Percentiles rank a stretch among this genome's conserved stretches.
Conservation (phyloP, 1,140 invertebrate species). For the Drosophila ercepeae region DNA sequence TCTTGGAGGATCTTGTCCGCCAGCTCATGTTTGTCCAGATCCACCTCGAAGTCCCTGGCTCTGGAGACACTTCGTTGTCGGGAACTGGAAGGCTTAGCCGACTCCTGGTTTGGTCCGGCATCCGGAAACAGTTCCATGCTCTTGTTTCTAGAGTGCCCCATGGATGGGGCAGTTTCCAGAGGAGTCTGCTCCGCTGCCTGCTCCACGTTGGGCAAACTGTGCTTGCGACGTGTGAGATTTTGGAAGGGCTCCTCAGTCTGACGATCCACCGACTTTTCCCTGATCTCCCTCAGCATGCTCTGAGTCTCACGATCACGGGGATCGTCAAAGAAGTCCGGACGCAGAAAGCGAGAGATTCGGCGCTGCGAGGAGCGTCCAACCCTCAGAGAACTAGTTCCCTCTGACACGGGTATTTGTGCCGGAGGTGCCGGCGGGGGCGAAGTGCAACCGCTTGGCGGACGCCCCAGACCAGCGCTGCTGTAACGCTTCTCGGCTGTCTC, state of each 20-base stretch:
- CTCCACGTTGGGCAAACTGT: constrained; percentile 67
- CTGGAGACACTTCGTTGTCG: constrained; percentile 59
- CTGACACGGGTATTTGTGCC: constrained; percentile 10
- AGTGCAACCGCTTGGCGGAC: constrained; percentile 80
- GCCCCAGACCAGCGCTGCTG: constrained; percentile 61
- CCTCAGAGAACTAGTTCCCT: constrained; percentile 73
- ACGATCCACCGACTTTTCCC: constrained; percentile 85
- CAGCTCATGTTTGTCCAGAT: constrained; percentile 67
- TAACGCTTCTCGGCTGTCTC: constrained; percentile 59
- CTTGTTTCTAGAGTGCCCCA: constrained; percentile 72
- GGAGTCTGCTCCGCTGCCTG: constrained; percentile 15
- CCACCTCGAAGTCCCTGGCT: constrained; percentile 53
- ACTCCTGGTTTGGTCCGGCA: neutral
- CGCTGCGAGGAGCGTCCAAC: constrained; percentile 85
- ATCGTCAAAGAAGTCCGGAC: constrained; percentile 91
- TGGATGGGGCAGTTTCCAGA: constrained; percentile 5
- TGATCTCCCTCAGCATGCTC: constrained; percentile 87
- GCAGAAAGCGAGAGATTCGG: constrained; percentile 88
- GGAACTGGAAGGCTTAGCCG: neutral
- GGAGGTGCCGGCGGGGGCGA: constrained; percentile 70
- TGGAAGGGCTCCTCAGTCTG: constrained; percentile 10
- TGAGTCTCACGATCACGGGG: constrained; percentile 87
- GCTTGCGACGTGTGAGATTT: constrained; percentile 59
- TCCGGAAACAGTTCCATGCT: constrained; percentile 72
- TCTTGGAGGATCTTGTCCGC: constrained; percentile 81